These are phyloP conservation scores for Odontophorus gujanensis DNA, from an alignment of 2,113 vertebrate genomes.

Conservation along the genomic window DNA sequence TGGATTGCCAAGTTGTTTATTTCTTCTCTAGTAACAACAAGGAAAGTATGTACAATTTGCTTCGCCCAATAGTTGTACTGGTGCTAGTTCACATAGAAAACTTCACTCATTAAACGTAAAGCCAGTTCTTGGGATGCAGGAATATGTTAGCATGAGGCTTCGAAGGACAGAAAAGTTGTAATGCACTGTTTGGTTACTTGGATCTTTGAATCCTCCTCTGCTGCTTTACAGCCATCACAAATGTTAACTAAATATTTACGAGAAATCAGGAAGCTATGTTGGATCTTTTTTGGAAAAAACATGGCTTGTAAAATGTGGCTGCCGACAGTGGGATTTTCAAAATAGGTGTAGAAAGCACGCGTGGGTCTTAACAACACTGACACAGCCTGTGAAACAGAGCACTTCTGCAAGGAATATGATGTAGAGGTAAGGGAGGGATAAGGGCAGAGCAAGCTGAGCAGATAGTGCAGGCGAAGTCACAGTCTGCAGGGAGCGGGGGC, in stretches of 20 bases:
- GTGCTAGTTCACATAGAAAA: not conserved
- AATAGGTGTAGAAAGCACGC: not conserved
- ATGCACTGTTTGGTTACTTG: not conserved
- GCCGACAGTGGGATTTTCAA: not conserved
- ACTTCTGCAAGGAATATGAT: not conserved
- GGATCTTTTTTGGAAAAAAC: not conserved
- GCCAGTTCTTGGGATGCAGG: not conserved
- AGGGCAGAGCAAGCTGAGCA: not conserved
- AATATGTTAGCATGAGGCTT: not conserved
- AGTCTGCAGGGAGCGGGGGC: rapidly evolving
- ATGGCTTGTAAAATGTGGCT: not conserved
- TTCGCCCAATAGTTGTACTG: not conserved
- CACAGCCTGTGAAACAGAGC: not conserved
- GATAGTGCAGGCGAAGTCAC: rapidly evolving
- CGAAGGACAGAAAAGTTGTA: not conserved
- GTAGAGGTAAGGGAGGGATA: not conserved
- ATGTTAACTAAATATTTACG: not conserved
- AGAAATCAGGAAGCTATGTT: not conserved
- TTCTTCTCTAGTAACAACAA: not conserved
- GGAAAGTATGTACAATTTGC: not conserved
- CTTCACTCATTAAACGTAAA: not conserved
- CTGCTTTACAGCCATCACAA: not conserved
- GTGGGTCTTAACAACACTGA: not conserved
- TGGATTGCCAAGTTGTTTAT: not conserved
- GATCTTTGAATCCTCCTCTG: not conserved